Conservation (phyloP, 2,113 vertebrate genomes). For the Meleagris gallopavo region DNA sequence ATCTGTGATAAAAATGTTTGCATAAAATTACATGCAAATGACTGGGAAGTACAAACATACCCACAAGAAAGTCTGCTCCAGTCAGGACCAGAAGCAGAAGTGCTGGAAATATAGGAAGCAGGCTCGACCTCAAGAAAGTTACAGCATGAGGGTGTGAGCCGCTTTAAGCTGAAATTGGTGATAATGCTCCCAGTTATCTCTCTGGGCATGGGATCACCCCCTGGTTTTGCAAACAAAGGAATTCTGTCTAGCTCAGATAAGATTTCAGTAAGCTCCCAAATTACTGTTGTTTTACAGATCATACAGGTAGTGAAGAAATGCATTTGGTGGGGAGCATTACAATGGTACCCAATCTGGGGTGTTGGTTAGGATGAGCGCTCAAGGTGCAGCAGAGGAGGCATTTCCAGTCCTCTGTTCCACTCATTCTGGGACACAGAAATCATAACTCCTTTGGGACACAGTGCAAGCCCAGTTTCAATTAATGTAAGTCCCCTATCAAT, state of each 20-base stretch:
- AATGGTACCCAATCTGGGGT: neutral
- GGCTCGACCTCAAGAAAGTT: constrained; percentile 30
- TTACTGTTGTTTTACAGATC: neutral
- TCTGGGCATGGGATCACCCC: neutral
- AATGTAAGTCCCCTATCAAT: neutral
- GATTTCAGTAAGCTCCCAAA: neutral
- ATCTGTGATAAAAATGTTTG: constrained; percentile 73
- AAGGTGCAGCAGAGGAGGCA: neutral
- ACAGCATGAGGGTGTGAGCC: neutral
- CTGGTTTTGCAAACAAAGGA: neutral
- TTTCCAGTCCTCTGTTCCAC: neutral
- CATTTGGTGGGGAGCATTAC: neutral
- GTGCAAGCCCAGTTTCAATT: neutral
- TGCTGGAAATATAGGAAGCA: constrained; percentile 50
- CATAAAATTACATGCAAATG: constrained; percentile 69
- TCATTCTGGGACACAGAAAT: neutral
- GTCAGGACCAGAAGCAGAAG: constrained; percentile 64
- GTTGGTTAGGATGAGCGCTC: neutral
- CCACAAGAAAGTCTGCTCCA: constrained; percentile 62
- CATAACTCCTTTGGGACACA: neutral
- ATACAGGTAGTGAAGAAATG: neutral
- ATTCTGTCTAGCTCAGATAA: neutral
- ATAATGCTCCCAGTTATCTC: neutral
- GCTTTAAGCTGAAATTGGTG: neutral
- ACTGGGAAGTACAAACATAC: constrained; percentile 65